These are phyloP conservation scores for Anthophora plumipes DNA, from an alignment of 2,888 invertebrate genomes.

Conservation along the genomic window DNA sequence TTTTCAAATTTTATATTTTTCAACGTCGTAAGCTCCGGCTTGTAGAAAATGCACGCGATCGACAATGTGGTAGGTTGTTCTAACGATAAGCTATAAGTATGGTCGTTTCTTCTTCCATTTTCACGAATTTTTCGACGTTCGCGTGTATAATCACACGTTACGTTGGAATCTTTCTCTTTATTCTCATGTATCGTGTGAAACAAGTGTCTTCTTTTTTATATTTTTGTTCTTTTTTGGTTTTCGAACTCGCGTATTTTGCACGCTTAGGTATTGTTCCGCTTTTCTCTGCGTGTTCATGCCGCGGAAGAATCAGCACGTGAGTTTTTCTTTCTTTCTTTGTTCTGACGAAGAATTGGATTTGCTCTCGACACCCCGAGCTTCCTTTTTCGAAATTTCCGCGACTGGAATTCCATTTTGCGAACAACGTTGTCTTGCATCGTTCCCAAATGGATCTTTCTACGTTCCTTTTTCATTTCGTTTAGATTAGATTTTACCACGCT, in stretches of 20 bases:
- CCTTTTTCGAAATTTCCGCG: neutral
- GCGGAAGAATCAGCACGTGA: neutral
- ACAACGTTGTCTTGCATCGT: neutral
- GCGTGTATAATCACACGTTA: neutral
- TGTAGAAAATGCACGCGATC: too few species aligned
- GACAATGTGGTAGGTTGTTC: too few species aligned
- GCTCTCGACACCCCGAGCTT: neutral
- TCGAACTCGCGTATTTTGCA: neutral
- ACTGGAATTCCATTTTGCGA: neutral
- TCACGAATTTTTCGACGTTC: neutral
- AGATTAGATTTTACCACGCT: too few species aligned
- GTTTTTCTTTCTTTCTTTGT: neutral
- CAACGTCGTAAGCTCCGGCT: too few species aligned
- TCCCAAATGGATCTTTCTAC: neutral
- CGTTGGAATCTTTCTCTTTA: neutral
- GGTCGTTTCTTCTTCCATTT: neutral
- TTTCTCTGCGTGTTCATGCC: neutral
- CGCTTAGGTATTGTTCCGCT: neutral
- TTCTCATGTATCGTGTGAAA: neutral
- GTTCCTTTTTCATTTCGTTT: neutral
- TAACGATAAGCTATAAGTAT: too few species aligned
- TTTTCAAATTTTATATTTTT: too few species aligned
- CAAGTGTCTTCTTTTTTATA: neutral
- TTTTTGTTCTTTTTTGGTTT: neutral
- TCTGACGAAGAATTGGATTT: neutral